phyloP scores from a whole-genome alignment of 1,140 invertebrate species.

The Theocolax elegans region DNA sequence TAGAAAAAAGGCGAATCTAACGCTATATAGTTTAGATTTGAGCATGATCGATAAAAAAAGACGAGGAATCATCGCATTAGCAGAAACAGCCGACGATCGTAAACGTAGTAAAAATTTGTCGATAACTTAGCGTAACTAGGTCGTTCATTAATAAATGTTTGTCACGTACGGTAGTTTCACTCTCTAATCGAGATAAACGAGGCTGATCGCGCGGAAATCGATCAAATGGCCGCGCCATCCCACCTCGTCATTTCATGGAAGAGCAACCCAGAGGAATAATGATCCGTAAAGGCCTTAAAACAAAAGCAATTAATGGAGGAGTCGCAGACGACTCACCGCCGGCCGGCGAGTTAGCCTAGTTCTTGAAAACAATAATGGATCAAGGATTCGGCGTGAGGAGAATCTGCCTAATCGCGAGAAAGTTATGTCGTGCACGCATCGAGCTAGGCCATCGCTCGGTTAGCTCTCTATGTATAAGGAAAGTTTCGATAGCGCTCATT shows the following conservation, averaged over 20 bases:
- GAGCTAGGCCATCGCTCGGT: constrained; percentile 14
- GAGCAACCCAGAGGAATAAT: neutral
- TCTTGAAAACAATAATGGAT: neutral
- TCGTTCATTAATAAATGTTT: constrained; percentile 24
- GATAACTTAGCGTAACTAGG: too few relatives aligned
- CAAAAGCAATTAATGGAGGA: neutral
- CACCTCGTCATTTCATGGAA: constrained; percentile 12
- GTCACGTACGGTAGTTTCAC: constrained; percentile 4
- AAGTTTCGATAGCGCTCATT: constrained; percentile 23
- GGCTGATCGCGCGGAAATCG: constrained; percentile 8
- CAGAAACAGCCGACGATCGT: too few relatives aligned
- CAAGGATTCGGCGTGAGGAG: neutral
- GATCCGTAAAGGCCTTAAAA: neutral
- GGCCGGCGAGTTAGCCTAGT: constrained; percentile 12
- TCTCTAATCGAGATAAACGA: constrained; percentile 32
- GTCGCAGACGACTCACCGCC: neutral
- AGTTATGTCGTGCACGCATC: constrained; percentile 18
- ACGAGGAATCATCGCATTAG: too few relatives aligned
- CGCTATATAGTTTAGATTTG: too few relatives aligned
- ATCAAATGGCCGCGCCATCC: too few relatives aligned
- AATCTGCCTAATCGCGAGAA: constrained; percentile 21
- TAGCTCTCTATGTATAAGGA: neutral
- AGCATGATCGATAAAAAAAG: too few relatives aligned
- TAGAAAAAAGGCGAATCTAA: too few relatives aligned
- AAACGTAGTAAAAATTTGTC: too few relatives aligned